Evolutionary conservation across 2,113 vertebrate genomes (phyloP), one percentile per base, ranked within the genome.

Genomic region (Nicator chloris): DNA sequence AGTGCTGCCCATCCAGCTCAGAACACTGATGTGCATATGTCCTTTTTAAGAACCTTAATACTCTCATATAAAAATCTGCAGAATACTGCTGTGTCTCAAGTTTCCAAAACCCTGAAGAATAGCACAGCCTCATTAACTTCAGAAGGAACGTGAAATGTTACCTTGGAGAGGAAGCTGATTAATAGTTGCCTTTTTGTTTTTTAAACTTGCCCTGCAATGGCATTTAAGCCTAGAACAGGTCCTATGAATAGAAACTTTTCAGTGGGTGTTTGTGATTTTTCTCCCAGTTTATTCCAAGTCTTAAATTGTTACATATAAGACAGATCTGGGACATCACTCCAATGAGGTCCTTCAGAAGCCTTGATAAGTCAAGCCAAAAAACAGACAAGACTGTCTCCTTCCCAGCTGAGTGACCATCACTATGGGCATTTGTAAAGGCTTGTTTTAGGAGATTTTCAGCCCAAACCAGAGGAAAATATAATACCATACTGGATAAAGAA

Each of bases 291-390:
- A 86, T 83, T 93, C 76, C 59, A 63, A 90, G 68, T 42, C 60
- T 73, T 80, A 70, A 77, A 88, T 50, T 90, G 90, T 77, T 86
- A 88, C 14, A 59, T 31, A 1, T 27, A 80, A 86, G 94, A 95
- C 92, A 96, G 71, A 95, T 94, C 86, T 96, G 80, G 79, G 95
- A 93, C 94, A 92, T 63, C 26, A 65, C 42, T 78, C 76, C 5
- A 0, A 33, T 24, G 23, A 94, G 51, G 71, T 75, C 76, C 88
- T 70, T 77, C 82, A 42, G 21, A 70, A 81, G 19, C 30, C 75
- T 86, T 63, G 37, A 3, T 39, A 86, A 80, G 35, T 31, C 75
- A 80, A 73, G 35, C 33, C 59, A 68, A 75, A 49, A 77, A 21
- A 1, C 10, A 72, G 53, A 40, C 20, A 59, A 57, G 33, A 90